Base-by-base conservation (phyloP, 2,797 vertebrate genomes). In the Molossus molossus region DNA sequence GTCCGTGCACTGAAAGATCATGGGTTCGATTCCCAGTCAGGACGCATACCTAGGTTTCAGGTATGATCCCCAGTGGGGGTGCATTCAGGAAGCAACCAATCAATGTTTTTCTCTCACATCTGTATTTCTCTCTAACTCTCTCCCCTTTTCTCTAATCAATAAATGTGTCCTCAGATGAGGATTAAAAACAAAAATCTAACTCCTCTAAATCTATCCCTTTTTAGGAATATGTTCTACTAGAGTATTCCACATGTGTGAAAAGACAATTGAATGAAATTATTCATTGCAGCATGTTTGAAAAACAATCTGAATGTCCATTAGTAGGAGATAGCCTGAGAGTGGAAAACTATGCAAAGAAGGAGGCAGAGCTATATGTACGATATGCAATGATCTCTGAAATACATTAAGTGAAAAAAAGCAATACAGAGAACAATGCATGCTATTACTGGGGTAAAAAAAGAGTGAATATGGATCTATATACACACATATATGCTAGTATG, bases 331-430 rank as follows among this genome's bases (percentile, higher is more conserved):
- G 40, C 33, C 37, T 29, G 67, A 60, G 53, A 65, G 67, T 62
- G 14, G 33, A 69, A 88, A 88, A 85, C 37, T 84, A 37, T 67
- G 21, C n/a, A 72, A 95, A 86, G 48, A 79, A 72, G 12, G 55
- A 90, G 27, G 55, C 27, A n/a, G 40, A 58, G 18, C 20, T 70
- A 1, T 57, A 85, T 10, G 17, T 33, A 60, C 20, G 10, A 58
- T 29, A 18, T 55, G 50, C 64, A 45, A n/a, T 82, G 11, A 53
- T 60, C 65, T 70, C 81, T 94, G 37, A 94, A 45, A 29, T 40
- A 85, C 5, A 62, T 20, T 82, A 82, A 29, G 20, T n/a, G 40
- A 50, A 84, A 90, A 87, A 86, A 60, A 45, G 53, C 53, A 57
- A 79, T 29, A 79, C 11, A 6, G 17, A 33, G 53, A 79, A 57